Conservation (phyloP, 1,140 invertebrate genomes). For the Leptinotarsa undecemlineata region DNA sequence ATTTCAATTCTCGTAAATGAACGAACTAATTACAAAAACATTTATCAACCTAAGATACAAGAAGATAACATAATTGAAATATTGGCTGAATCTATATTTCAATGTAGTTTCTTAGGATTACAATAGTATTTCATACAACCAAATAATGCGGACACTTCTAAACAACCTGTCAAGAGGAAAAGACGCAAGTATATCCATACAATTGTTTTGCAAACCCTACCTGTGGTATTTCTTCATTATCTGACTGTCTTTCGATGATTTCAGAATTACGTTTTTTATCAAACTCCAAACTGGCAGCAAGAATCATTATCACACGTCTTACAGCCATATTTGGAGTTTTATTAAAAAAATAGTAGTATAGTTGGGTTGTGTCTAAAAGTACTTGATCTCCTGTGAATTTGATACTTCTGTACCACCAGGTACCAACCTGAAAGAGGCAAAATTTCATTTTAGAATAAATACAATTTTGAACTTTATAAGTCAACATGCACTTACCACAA, state of each 20-base stretch:
- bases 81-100: too few relatives aligned
- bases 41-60: too few relatives aligned
- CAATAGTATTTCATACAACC: too few relatives aligned
- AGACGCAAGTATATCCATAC: too few relatives aligned
- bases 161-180: too few relatives aligned
- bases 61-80: too few relatives aligned
- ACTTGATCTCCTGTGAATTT: slow-evolving; percentile 96
- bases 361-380: slow-evolving; percentile 89
- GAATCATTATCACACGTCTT: slow-evolving; percentile 94
- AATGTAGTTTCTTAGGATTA: too few relatives aligned
- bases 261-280: slow-evolving; percentile 92
- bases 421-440: slow-evolving; percentile 71
- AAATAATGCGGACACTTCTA: too few relatives aligned
- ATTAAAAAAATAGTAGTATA: slow-evolving; percentile 95
- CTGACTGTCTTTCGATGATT: slow-evolving; percentile 88
- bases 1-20: too few relatives aligned
- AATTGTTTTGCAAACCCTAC: slow-evolving; percentile 57
- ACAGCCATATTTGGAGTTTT: slow-evolving; percentile 94
- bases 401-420: slow-evolving; percentile 99
- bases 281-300: slow-evolving; percentile 95
- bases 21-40: too few relatives aligned
- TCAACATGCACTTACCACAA: slow-evolving; percentile 61
- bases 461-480: background rate
- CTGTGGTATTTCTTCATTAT: slow-evolving; percentile 92
- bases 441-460: background rate